Evolutionary conservation across 2,797 vertebrate species (phyloP).

Genomic region (Triplophysa bombifrons): DNA sequence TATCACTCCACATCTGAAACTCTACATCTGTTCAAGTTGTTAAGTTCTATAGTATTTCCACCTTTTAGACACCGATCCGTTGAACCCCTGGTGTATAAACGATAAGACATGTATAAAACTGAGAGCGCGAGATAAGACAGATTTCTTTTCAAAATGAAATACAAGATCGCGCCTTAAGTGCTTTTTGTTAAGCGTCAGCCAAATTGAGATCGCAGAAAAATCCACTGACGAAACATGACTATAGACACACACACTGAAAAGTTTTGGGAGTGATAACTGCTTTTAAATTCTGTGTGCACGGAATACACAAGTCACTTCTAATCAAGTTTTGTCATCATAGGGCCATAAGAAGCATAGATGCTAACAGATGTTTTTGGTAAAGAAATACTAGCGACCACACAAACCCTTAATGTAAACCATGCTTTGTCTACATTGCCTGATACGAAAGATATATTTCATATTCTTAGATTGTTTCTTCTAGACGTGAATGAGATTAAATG

Average conservation of each 20-base stretch:
- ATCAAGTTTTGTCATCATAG: not conserved
- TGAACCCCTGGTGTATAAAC: slow-evolving; percentile 66
- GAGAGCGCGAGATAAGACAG: slow-evolving; percentile 57
- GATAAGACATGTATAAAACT: slow-evolving; percentile 72
- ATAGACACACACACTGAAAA: not conserved
- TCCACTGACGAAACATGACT: not conserved
- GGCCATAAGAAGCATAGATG: too few relatives aligned
- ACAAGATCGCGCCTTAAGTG: slow-evolving; percentile 63
- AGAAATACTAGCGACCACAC: too few relatives aligned
- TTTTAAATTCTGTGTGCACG: not conserved
- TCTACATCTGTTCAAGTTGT: slow-evolving; percentile 58
- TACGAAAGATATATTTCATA: too few relatives aligned
- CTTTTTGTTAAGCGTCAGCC: slow-evolving; percentile 31
- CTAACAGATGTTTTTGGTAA: too few relatives aligned
- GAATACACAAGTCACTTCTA: not conserved
- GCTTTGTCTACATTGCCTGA: too few relatives aligned
- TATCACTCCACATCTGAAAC: slow-evolving; percentile 18
- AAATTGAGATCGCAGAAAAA: slow-evolving; percentile 1
- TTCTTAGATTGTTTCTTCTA: too few relatives aligned
- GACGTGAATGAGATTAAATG: too few relatives aligned
- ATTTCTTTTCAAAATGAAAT: slow-evolving; percentile 63
- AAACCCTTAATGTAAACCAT: too few relatives aligned
- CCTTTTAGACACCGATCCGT: slow-evolving; percentile 62
- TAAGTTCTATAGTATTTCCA: slow-evolving; percentile 36
- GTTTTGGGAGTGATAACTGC: not conserved